These are phyloP conservation scores for Calosoma granatense DNA, from an alignment of 1,140 invertebrate genomes.

Conservation along the genomic window DNA sequence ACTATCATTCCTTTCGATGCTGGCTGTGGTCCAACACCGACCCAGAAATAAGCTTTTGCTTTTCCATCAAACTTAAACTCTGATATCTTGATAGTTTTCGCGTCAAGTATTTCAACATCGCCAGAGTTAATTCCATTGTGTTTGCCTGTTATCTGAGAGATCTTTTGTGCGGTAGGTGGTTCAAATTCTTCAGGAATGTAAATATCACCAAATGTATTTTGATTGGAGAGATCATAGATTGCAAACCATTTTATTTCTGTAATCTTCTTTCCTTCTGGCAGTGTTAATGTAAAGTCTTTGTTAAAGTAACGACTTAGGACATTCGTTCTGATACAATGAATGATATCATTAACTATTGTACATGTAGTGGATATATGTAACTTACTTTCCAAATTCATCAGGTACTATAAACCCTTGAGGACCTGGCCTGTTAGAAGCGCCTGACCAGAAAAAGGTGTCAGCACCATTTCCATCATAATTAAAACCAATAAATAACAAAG, in stretches of 20 bases:
- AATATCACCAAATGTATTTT: conserved; percentile 83
- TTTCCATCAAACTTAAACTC: conserved; percentile 69
- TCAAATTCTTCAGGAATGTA: conserved; percentile 87
- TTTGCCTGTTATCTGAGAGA: conserved; percentile 58
- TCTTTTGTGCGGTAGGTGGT: conserved; percentile 63
- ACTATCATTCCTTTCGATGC: conserved; percentile 63
- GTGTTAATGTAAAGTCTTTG: conserved; percentile 69
- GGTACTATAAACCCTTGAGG: conserved; percentile 86
- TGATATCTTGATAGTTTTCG: conserved; percentile 67
- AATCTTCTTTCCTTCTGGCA: conserved; percentile 81
- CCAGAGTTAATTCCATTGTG: conserved; percentile 62
- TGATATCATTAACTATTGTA: conserved; percentile 6
- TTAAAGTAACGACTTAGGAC: conserved; percentile 76
- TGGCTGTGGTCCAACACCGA: conserved; percentile 78
- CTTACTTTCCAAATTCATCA: conserved; percentile 76
- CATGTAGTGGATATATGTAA: neutral
- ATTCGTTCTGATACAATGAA: conserved; percentile 58
- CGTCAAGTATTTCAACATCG: conserved; percentile 64
- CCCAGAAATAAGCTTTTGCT: conserved; percentile 75
- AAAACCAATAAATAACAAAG: conserved; percentile 70
- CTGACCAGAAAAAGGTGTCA: conserved; percentile 89
- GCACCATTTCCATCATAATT: conserved; percentile 86
- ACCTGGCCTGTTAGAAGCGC: conserved; percentile 73
- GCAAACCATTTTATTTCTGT: conserved; percentile 85
- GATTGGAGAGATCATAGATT: conserved; percentile 74